Base-by-base conservation (phyloP, 2,888 invertebrate species). In the Dichetophora obliterata region DNA sequence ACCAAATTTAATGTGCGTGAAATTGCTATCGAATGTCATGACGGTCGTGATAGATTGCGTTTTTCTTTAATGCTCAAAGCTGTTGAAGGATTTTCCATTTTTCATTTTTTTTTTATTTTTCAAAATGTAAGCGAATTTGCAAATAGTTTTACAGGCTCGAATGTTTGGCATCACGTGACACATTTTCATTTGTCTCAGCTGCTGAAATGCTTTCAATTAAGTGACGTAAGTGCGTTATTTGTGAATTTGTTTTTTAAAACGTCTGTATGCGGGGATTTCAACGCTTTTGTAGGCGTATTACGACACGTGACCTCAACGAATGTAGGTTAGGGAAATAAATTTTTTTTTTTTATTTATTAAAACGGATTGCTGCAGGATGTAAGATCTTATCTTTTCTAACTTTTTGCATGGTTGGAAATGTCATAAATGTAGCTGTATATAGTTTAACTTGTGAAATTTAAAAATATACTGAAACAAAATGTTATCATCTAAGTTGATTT, bases 1-100 rank as follows among this genome's bases (percentile, higher is more conserved):
- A n/a, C 59, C 27, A 27, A 59, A 27, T 16, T 59, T 59, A 59
- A 59, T 59, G 59, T 27, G 59, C 59, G 27, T 59, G 27, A 59
- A 59, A 59, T 59, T 59, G 9, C 27, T 59, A 16, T 59, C 59
- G 27, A 59, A 27, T 59, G 24, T 27, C 27, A 27, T 24, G 59
- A 11, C 24, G 24, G 24, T 59, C 27, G 59, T 19, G 57, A 9
- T 19, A 22, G 22, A 57, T 24, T 27, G 57, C 11, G 22, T 57
- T 57, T 57, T 57, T 22, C 3, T 24, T 24, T 24, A 57, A 27
- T 11, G 16, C 14, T 27, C 57, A 9, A 57, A 57, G 57, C 57
- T 59, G 59, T 14, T 59, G 59, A 59, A 59, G 27, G 27, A 27
- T 27, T 59, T 24, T 19, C 9, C 57, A n/a, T 19, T 54, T 54